Base-by-base conservation (phyloP, 2,113 vertebrate genomes). In the Oreocharis arfaki region DNA sequence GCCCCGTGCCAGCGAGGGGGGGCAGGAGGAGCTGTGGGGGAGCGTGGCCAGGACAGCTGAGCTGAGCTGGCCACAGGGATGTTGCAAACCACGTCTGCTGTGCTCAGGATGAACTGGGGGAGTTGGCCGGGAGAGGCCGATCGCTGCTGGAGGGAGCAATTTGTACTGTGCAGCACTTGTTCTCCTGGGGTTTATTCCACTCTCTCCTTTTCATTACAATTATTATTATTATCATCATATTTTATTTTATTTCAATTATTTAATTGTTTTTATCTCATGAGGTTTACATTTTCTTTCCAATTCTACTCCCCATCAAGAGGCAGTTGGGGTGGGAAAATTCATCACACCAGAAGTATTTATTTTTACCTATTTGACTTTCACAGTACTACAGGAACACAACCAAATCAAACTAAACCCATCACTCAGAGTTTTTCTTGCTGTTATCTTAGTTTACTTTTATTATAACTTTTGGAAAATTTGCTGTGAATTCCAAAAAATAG, bases 311-410 rank as follows among this genome's bases (percentile, higher is more conserved):
- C 24, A 46, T 8, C 16, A 26, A 24, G 63, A 68, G 33, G 39
- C 22, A 56, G 42, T 4, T 50, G 21, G 26, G 67, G 32, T 64
- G 32, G 9, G 22, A 22, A 60, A 87, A 65, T 65, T 82, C 42
- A 37, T 63, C 42, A 59, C 5, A 89, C 12, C 16, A 2, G 53
- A 97, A 46, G 26, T 61, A 86, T 64, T 95, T 78, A 52, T 37
- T 95, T 92, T 90, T 57, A 52, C 73, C 44, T 63, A 50, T 23
- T 73, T 92, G n/a, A 79, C 68, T 41, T 69, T 69, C 35, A 79
- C 27, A 28, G 68, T 67, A 60, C 23, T 52, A 52, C 44, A 87
- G 24, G 37, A 84, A 85, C 21, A 46, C 24, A 74, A 69, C 11
- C 21, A 68, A 53, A 82, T 30, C 24, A 68, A 67, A 82, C 9